A percentile compares a stretch with the other conserved stretches of the same genome.
These are phyloP conservation scores for Montipora efflorescens DNA, from an alignment of 64 coral and sea anemone genomes.

Conservation along the genomic window DNA sequence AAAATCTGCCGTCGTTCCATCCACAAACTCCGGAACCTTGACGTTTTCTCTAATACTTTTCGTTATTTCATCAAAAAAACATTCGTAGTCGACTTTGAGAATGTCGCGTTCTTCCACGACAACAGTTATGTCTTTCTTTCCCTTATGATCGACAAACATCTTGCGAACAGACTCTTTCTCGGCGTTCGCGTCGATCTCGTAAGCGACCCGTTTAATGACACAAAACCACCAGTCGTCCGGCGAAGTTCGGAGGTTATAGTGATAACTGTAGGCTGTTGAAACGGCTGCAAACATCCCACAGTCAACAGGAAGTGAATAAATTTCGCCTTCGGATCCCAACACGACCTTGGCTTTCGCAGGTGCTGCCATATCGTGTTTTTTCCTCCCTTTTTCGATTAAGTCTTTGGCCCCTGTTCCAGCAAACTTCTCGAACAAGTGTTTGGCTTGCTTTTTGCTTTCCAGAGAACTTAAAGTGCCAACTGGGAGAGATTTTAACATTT, in stretches of 20 bases:
- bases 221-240: conserved; percentile 93
- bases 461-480: background rate
- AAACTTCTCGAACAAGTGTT: background rate
- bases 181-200: conserved; percentile 60
- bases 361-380: too few relatives aligned
- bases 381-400: background rate
- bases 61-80: conserved; percentile 72
- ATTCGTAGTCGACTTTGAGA: conserved; percentile 53
- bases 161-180: background rate
- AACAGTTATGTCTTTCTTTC: conserved; percentile 69
- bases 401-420: background rate
- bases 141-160: conserved; percentile 80
- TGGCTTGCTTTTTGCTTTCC: background rate
- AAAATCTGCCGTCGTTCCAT: conserved; percentile 73
- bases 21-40: conserved; percentile 83
- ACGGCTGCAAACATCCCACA: conserved; percentile 75
- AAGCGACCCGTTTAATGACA: conserved; percentile 58
- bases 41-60: conserved; percentile 49
- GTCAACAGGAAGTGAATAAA: conserved; percentile 34
- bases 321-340: conserved; percentile 65
- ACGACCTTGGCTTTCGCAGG: background rate
- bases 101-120: conserved; percentile 5
- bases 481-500: too few relatives aligned
- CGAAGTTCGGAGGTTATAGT: conserved; percentile 81
- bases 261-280: conserved; percentile 69